Evolutionary conservation across 2,113 vertebrate genomes (phyloP), one percentile per base, ranked within the genome.

Genomic region (Lophura nycthemera): DNA sequence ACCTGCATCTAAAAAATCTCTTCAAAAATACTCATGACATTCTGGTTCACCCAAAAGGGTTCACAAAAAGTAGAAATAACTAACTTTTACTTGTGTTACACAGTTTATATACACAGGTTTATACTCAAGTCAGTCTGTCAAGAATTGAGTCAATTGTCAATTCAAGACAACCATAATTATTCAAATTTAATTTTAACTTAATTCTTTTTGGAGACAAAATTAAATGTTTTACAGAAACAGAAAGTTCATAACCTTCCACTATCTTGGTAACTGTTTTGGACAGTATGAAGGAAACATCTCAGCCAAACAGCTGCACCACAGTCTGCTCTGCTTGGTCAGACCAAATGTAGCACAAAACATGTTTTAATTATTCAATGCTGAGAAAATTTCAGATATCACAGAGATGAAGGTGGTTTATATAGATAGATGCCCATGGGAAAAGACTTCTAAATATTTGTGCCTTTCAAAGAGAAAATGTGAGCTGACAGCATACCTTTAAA

Each of bases 341-440:
- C 8, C 69, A 88, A 94, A 92, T 74, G 60, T 83, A 86, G 71
- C 56, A 89, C 40, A 85, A 86, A 78, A 80, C 14, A 75, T 70
- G 29, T 42, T 59, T 95, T 79, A 89, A 94, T 93, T 94, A 96
- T 96, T 95, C 88, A 96, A 74, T 42, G 25, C 38, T 2, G 5
- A 77, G 74, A 93, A 95, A 70, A 94, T 80, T 90, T 85, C 75
- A 77, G 8, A 60, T 80, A 89, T 72, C 71, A 73, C 22, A 89
- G 16, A 89, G 45, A 65, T 32, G 34, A 89, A 57, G 72, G 56
- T 85, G 56, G 12, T 54, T 92, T 82, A 76, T 82, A 78, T 43
- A 77, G 66, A 59, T 27, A 73, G 84, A 27, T 56, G 45, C 64
- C 40, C 69, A 14, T 43, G 42, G 74, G 71, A 94, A 90, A 93